Conservation (phyloP, 2,797 vertebrate species). For the Rhodeus uyekii region DNA sequence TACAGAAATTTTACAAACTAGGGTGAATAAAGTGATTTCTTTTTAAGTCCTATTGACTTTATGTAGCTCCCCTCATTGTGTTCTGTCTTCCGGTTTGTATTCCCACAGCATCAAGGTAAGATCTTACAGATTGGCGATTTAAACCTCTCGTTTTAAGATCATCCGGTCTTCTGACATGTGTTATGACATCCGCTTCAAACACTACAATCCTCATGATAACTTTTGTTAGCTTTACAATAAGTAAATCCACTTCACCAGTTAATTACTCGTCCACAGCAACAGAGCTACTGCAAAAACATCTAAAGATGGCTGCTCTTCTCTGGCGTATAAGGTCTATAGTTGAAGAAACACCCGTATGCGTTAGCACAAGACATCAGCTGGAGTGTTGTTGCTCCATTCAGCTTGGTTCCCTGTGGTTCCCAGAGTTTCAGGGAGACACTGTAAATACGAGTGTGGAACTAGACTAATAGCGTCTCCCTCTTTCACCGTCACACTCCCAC, state of each 20-base stretch:
- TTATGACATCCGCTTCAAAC: too few relatives aligned
- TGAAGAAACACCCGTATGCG: not conserved
- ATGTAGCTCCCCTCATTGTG: too few relatives aligned
- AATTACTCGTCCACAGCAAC: too few relatives aligned
- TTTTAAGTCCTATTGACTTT: not conserved
- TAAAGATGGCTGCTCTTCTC: not conserved
- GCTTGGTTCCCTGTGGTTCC: not conserved
- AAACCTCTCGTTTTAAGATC: too few relatives aligned
- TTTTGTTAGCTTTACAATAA: too few relatives aligned
- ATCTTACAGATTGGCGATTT: too few relatives aligned
- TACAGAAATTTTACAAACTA: not conserved
- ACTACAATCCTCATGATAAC: too few relatives aligned
- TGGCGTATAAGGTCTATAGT: not conserved
- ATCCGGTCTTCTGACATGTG: too few relatives aligned
- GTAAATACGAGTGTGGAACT: conserved; percentile 19
- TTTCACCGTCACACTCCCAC: conserved; percentile 23
- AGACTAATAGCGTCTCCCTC: conserved; percentile 25
- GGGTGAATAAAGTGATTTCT: not conserved
- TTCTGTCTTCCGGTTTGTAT: too few relatives aligned
- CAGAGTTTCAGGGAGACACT: conserved; percentile 12
- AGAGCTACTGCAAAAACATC: not conserved
- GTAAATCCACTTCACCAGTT: too few relatives aligned
- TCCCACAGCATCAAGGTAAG: too few relatives aligned
- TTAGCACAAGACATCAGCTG: not conserved
- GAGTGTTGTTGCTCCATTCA: not conserved